A percentile compares a stretch with the other conserved stretches of the same genome.
Conservation (phyloP, 2,888 invertebrate genomes). For the Philopedon plagiatum region DNA sequence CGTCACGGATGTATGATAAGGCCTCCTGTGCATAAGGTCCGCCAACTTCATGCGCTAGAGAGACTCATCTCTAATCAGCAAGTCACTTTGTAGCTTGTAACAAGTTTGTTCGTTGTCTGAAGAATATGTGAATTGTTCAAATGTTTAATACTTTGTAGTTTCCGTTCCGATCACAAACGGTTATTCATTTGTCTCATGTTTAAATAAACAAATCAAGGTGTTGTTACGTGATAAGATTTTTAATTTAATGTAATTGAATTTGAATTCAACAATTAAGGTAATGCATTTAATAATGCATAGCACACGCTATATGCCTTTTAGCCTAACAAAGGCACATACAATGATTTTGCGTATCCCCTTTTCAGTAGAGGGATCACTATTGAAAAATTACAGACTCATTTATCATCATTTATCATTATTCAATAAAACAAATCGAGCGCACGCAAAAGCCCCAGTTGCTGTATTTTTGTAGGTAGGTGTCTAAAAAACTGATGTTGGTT, state of each 20-base stretch:
- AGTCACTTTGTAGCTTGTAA: no score
- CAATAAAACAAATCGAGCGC: constrained; percentile 35
- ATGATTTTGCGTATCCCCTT: constrained; percentile 27
- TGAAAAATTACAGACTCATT: constrained; percentile 26
- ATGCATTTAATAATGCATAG: constrained; percentile 18
- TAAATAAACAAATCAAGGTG: constrained; percentile 13
- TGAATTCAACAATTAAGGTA: constrained; percentile 21
- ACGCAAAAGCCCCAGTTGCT: constrained; percentile 27
- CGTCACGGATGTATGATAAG: no score
- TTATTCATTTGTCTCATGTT: neutral
- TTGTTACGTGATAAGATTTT: constrained; percentile 13
- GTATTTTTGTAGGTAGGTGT: constrained; percentile 21
- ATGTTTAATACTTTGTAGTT: neutral
- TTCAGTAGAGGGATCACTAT: constrained; percentile 11
- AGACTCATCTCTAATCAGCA: no score
- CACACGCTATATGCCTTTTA: constrained; percentile 25
- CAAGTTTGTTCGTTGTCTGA: no score
- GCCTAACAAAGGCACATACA: constrained; percentile 13
- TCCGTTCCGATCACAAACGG: neutral
- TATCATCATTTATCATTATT: constrained; percentile 30
- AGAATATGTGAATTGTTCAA: neutral
- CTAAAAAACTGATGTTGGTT: constrained; percentile 25
- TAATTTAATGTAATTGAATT: constrained; percentile 21
- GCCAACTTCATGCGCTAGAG: no score
- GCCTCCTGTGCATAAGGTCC: no score